Evolutionary conservation across 1,140 invertebrate genomes (phyloP), one percentile per base, ranked within the genome.

Genomic region (Tetragonula clypearis): DNA sequence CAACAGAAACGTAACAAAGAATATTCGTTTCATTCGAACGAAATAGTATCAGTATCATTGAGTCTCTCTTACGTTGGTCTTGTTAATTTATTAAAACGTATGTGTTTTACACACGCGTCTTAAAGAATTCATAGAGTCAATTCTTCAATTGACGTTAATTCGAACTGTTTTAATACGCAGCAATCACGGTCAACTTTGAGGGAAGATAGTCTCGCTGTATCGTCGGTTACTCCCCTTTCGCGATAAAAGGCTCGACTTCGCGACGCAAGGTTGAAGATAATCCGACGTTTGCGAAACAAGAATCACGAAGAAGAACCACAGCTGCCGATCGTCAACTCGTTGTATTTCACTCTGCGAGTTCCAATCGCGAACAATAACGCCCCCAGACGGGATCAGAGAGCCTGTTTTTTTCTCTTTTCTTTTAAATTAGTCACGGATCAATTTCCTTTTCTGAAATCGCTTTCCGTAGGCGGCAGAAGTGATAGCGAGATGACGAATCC

Each of bases 201-300:
- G 8, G 17, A 35, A 68, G 66, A 35, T 68, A 17, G 23, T 41
- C 41, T 49, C 41, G 84, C 35, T n/a, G 6, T 56, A 71, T 80
- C 79, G n/a, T 12, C 55, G 2, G 11, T 56, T 14, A 58, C n/a
- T 62, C 60, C 72, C 35, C 65, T 35, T 66, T 75, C 11, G 30
- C 53, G 80, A 82, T 82, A 82, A 76, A 62, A 74, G 4, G 6
- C 35, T 2, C 12, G 35, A 21, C 66, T 49, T 30, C 19, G 55
- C 19, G 66, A 17, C 6, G 14, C 23, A 56, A 69, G 79, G 21
- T 82, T 30, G 26, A 53, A 76, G 80, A 60, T 82, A 26, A 56
- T 35, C 56, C 21, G 5, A 30, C 56, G 17, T 9, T 41, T 41
- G 79, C 56, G 19, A 49, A 53, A n/a, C 23, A 53, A 72, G 71